Percentiles rank a stretch among this genome's conserved stretches.
Evolutionary conservation across 2,113 vertebrate species (phyloP).

Genomic region (Callaeas wilsoni): DNA sequence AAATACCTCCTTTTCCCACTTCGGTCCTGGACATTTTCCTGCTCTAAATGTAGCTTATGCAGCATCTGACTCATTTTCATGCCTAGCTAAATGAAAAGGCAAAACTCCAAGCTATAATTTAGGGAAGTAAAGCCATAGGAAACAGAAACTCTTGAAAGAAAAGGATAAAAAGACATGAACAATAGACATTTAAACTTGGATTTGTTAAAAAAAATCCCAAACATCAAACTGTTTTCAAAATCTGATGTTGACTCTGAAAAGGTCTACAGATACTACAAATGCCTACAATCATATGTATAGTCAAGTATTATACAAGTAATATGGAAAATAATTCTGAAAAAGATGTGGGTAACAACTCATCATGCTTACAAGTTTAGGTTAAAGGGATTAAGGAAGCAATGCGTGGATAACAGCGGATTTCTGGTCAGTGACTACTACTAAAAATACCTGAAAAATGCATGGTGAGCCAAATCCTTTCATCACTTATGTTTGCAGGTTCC

Average conservation of each 20-base stretch:
- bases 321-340: background rate
- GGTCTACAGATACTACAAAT: background rate
- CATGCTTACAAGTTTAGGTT: background rate
- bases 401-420: background rate
- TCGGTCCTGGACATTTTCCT: background rate
- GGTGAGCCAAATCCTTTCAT: conserved; percentile 90
- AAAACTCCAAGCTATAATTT: background rate
- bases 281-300: background rate
- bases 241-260: background rate
- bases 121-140: background rate
- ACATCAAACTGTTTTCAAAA: background rate
- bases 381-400: background rate
- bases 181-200: background rate
- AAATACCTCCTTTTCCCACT: background rate
- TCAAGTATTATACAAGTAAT: background rate
- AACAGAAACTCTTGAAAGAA: background rate
- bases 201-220: background rate
- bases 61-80: background rate
- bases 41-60: background rate
- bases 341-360: background rate
- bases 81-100: background rate
- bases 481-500: conserved; percentile 77
- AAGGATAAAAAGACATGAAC: background rate
- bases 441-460: conserved; percentile 90
- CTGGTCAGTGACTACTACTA: background rate